Evolutionary conservation across 2,888 invertebrate genomes (phyloP), one percentile per base, ranked within the genome.

Genomic region (Limnephilus lunatus): DNA sequence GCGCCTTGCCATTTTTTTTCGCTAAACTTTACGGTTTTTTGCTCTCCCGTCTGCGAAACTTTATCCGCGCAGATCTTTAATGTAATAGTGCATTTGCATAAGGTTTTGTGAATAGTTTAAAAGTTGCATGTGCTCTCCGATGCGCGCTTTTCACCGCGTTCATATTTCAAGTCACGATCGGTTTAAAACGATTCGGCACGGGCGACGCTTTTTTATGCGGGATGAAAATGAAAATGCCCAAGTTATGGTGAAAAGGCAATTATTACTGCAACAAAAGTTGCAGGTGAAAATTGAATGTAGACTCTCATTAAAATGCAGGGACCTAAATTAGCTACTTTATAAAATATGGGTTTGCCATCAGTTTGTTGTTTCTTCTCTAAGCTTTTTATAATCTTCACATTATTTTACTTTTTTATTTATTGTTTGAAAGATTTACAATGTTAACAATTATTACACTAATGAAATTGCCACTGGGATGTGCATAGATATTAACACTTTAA

Each of bases 51-150:
- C 86, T 86, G 44, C 86, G 44, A 44, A 86, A 86, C 86, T 86
- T 86, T 86, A 86, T 86, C 86, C 48, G 86, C 83, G n/a, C 9
- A 44, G 86, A 86, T 86, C 86, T 86, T 86, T 86, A 86, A 86
- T 44, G 86, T 86, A 86, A 86, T 86, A 44, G 39, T 86, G 86
- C 86, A 86, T 86, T 86, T 86, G 86, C 86, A 86, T 86, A 48
- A 86, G 44, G 86, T 86, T 86, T 86, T 86, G 86, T 44, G 86
- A 86, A 86, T 86, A 86, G 86, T 86, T 83, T 86, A 86, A 86
- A 86, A 86, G 86, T 86, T 86, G 44, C 86, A 86, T 86, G 30
- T n/a, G 68, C 68, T 68, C 68, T 68, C 25, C 9, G 68, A 68
- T 25, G 68, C 68, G n/a, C 25, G 86, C 86, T 86, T 86, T 30